Conservation (phyloP, 2,113 vertebrate genomes). For the mouse (Mus musculus) region GRCm39 chr10:89469501-89470000, state of each 20-base stretch:
- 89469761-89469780: not conserved
- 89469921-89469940: not conserved
- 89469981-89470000: not conserved
- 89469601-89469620: not conserved
- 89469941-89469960: not conserved
- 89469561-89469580: not conserved
- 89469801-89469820: not conserved
- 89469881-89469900: not conserved
- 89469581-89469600: not conserved
- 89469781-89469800: not conserved
- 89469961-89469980: not conserved
- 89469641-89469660: not conserved
- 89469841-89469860: not conserved
- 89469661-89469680: not conserved
- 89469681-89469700: not conserved
- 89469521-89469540: too few relatives aligned
- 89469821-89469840: not conserved
- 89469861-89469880: not conserved
- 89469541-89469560: not conserved
- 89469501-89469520: not conserved
- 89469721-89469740: not conserved
- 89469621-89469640: not conserved
- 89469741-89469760: not conserved
- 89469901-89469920: not conserved
- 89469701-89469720: not conserved